Base-by-base conservation (phyloP, 30 jellyfish, hydroid and myxozoan genomes). In the Sanderia malayensis region DNA sequence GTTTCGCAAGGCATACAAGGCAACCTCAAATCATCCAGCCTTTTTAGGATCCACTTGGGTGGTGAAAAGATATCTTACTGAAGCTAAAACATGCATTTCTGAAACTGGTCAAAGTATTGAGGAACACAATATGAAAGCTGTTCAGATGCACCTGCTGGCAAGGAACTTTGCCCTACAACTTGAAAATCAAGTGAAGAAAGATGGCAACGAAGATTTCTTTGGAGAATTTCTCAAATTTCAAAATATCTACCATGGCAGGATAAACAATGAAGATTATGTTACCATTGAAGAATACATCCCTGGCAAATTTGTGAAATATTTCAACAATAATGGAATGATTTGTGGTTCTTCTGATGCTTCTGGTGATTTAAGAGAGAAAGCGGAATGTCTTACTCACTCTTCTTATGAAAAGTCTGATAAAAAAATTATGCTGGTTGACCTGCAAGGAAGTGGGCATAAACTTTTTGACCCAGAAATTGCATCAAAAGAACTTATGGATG, bases 1-100 rank as follows among this genome's bases (percentile, higher is more conserved):
- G n/a, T n/a, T n/a, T n/a, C n/a, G n/a, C n/a, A 23, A 15, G 4
- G 85, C 58, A n/a, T 61, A 32, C 45, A 62, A 76, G 63, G 88
- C 86, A 11, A 74, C 52, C 6, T 2, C 78, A 28, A 37, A 29
- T 2, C 46, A 28, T 30, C 46, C 78, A 37, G 26, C 27, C 15
- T 66, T 66, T 29, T 22, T 15, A 22, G 9, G 28, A 22, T 13
- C 13, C 6, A 29, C 45, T 3, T 75, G 32, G 46, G 84, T 75
- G 15, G 70, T 44, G 15, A 75, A 75, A 62, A 8, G 22, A 2
- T 62, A 29, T 25, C 25, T 61, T 29, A 22, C 29, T 23, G 74
- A 41, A 32, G 63, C 81, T 21, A 4, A 2, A 46, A 28, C 4
- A 21, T 19, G 47, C 64, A 60, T 60, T 18, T 3, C 13, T 4